Conservation (phyloP, 2,797 vertebrate genomes). For the Aphelocoma californica region DNA sequence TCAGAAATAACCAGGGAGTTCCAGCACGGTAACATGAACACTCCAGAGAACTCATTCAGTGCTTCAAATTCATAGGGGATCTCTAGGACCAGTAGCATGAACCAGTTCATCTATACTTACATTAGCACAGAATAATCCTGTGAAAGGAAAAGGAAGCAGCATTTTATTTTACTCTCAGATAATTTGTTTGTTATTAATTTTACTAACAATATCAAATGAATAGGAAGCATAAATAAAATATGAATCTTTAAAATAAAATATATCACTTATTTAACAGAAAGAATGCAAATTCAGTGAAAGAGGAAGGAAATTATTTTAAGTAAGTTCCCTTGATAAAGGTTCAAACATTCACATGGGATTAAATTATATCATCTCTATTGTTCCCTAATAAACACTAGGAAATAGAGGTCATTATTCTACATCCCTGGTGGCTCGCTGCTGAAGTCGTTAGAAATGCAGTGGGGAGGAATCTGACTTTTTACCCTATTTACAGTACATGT, state of each 20-base stretch:
- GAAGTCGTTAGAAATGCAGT: neutral
- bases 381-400: neutral
- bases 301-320: neutral
- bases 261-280: neutral
- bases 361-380: neutral
- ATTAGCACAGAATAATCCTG: neutral
- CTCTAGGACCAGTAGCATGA: neutral
- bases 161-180: neutral
- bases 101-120: neutral
- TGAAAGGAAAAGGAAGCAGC: neutral
- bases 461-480: neutral
- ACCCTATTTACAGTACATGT: neutral
- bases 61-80: neutral
- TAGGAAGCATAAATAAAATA: neutral
- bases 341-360: slow-evolving; percentile 7
- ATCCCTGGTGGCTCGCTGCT: neutral
- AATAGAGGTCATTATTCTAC: neutral
- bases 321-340: neutral
- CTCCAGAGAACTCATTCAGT: neutral
- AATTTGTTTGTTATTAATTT: neutral
- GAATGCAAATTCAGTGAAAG: neutral
- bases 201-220: neutral
- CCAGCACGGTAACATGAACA: neutral
- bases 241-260: neutral
- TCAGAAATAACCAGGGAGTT: neutral